These are phyloP conservation scores for Lepidochrysops patricia DNA, from an alignment of 2,888 invertebrate species.

Conservation along the genomic window DNA sequence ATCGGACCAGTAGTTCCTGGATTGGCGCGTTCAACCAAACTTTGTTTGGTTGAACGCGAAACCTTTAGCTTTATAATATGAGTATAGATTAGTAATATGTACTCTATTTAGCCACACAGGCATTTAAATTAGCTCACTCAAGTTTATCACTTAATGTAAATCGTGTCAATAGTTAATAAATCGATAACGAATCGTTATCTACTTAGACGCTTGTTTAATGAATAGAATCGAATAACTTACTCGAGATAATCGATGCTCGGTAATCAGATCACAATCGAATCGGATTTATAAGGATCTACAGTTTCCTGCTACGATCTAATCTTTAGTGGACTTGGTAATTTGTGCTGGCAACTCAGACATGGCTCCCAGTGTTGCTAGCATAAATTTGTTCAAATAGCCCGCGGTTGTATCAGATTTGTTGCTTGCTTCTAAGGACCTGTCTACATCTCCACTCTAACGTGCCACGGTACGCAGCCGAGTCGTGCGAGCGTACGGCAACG, in stretches of 20 bases:
- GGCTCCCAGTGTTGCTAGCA: constrained; percentile 14
- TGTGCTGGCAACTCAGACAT: constrained; percentile 24
- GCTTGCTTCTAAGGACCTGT: neutral
- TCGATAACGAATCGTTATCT: constrained; percentile 61
- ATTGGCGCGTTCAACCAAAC: too few relatives aligned
- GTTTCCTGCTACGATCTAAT: constrained; percentile 45
- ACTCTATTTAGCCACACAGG: neutral
- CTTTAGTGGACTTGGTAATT: constrained; percentile 31
- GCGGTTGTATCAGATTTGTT: constrained; percentile 10
- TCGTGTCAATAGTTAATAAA: constrained; percentile 53
- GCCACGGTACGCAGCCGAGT: too few relatives aligned
- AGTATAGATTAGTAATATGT: too few relatives aligned
- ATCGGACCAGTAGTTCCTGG: too few relatives aligned
- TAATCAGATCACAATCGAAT: constrained; percentile 64
- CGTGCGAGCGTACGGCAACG: too few relatives aligned
- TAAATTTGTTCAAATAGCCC: constrained; percentile 15
- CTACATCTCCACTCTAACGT: too few relatives aligned
- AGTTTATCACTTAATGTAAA: constrained; percentile 32
- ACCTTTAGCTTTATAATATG: too few relatives aligned
- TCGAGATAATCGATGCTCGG: constrained; percentile 69
- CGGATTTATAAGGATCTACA: constrained; percentile 63
- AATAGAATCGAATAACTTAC: constrained; percentile 68
- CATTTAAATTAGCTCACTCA: neutral
- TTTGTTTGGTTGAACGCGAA: too few relatives aligned
- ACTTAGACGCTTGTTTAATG: constrained; percentile 56